Base-by-base conservation (phyloP, 2,113 vertebrate genomes). In the Myotis yumanensis region DNA sequence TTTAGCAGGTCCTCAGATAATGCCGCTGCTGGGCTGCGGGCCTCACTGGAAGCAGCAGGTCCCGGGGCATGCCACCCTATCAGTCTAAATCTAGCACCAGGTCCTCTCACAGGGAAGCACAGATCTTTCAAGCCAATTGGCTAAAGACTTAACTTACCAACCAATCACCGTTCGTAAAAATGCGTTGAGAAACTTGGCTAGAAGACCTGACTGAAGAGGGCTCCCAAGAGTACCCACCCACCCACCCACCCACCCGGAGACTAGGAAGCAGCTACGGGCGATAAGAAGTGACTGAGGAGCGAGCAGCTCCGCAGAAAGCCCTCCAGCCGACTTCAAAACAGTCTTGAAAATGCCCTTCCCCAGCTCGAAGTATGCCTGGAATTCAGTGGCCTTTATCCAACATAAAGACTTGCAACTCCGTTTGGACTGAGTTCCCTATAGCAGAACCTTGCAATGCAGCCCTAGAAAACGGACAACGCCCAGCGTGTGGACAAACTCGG, bases 371-470 rank as follows among this genome's bases (percentile, higher is more conserved):
- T 93, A 97, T 94, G 92, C 89, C 91, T 96, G 95, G 97, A 93
- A 97, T 98, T 82, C 94, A 25, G 82, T 91, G 95, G 71, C 91
- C 94, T 89, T 91, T 76, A 57, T 96, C 96, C 97, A 92, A 92
- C 85, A 28, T 25, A 72, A 90, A 94, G 92, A 90, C 88, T 77
- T 84, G 43, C 92, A 76, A 79, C 62, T 72, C 62, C 7, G 86
- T 54, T 84, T 75, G 37, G 62, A 85, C 51, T 20, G 52, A 54
- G 57, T 25, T 92, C 37, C 57, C 51, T 90, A 85, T 1, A 86
- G 59, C 59, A 84, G 57, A 91, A 62, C 71, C 16, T 75, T 5
- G 48, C 57, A 4, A 10, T 1, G 32, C 32, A 85, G 22, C 22
- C 64, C 62, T 15, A 4, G 37, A 66, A 85, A 62, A 54, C 54